Percentiles rank a stretch among this genome's conserved stretches.
These are phyloP conservation scores for Artibeus lituratus DNA, from an alignment of 2,797 vertebrate genomes.

Conservation along the genomic window DNA sequence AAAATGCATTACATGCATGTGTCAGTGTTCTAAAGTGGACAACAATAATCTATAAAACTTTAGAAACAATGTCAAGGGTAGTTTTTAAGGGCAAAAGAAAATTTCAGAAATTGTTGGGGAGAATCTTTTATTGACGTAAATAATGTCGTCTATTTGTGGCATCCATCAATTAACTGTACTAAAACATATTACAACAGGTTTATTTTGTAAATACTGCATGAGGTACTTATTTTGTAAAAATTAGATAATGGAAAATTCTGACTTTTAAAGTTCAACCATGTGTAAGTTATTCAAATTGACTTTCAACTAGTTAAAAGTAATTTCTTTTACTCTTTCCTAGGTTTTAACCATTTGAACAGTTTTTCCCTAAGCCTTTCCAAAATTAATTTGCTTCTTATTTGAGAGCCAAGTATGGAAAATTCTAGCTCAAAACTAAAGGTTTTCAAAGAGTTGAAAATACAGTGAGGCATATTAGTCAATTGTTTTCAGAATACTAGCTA, in stretches of 20 bases:
- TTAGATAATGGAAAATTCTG: constrained; percentile 68
- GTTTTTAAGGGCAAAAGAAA: constrained; percentile 4
- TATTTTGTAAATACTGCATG: constrained; percentile 63
- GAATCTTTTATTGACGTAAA: constrained; percentile 4
- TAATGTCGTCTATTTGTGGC: constrained; percentile 21
- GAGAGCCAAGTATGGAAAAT: constrained; percentile 62
- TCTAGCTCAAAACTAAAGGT: constrained; percentile 48
- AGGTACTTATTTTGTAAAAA: constrained; percentile 32
- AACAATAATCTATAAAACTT: neutral
- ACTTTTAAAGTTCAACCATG: constrained; percentile 68
- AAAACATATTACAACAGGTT: constrained; percentile 55
- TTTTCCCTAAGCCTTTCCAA: constrained; percentile 71
- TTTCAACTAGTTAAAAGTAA: constrained; percentile 54
- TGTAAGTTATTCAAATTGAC: constrained; percentile 63
- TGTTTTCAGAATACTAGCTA: neutral
- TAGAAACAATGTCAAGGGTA: neutral
- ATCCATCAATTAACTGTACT: constrained; percentile 33
- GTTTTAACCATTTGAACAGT: constrained; percentile 69
- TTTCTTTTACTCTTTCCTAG: constrained; percentile 57
- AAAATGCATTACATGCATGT: neutral
- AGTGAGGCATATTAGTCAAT: neutral
- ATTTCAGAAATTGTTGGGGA: neutral
- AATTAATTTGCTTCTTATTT: constrained; percentile 64
- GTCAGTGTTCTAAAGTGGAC: neutral
- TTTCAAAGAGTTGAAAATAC: constrained; percentile 45